Percentiles rank a stretch among this genome's conserved stretches.
These are phyloP conservation scores for Cherax destructor DNA, from an alignment of 1,140 invertebrate genomes.

Conservation along the genomic window DNA sequence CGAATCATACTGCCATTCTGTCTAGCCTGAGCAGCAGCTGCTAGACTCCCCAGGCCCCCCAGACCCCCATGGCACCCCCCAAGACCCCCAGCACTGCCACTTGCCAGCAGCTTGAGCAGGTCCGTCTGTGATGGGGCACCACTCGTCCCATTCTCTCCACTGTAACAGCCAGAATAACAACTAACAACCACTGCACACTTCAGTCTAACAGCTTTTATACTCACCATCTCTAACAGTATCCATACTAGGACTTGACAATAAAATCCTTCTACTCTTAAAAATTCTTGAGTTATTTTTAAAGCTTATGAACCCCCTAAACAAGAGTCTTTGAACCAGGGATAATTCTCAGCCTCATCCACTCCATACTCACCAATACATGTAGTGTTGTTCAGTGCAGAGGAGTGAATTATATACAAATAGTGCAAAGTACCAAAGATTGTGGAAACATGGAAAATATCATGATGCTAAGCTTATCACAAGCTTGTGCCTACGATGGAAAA, in stretches of 20 bases:
- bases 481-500: slow-evolving; percentile 70
- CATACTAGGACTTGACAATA: slow-evolving; percentile 32
- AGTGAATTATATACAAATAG: slow-evolving; percentile 71
- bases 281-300: slow-evolving; percentile 6
- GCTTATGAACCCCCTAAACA: slow-evolving; percentile 27
- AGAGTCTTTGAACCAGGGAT: slow-evolving; percentile 26
- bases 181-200: slow-evolving; percentile 67
- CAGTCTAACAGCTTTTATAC: slow-evolving; percentile 37
- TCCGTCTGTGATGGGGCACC: slow-evolving; percentile 71
- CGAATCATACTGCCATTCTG: slow-evolving; percentile 72
- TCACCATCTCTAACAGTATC: slow-evolving; percentile 49
- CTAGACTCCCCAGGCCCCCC: slow-evolving; percentile 67
- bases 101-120: slow-evolving; percentile 71
- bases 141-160: slow-evolving; percentile 72
- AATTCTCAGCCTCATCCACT: slow-evolving; percentile 52
- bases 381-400: slow-evolving; percentile 61
- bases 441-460: slow-evolving; percentile 71
- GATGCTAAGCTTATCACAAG: slow-evolving; percentile 72
- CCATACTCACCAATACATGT: slow-evolving; percentile 65
- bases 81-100: slow-evolving; percentile 61
- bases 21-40: slow-evolving; percentile 69
- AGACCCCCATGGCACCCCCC: slow-evolving; percentile 68
- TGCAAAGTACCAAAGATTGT: slow-evolving; percentile 68
- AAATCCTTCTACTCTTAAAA: slow-evolving; percentile 16
- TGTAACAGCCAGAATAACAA: slow-evolving; percentile 71